phyloP scores from a whole-genome alignment of 1,140 invertebrate species.

The Vollenhovia emeryi region DNA sequence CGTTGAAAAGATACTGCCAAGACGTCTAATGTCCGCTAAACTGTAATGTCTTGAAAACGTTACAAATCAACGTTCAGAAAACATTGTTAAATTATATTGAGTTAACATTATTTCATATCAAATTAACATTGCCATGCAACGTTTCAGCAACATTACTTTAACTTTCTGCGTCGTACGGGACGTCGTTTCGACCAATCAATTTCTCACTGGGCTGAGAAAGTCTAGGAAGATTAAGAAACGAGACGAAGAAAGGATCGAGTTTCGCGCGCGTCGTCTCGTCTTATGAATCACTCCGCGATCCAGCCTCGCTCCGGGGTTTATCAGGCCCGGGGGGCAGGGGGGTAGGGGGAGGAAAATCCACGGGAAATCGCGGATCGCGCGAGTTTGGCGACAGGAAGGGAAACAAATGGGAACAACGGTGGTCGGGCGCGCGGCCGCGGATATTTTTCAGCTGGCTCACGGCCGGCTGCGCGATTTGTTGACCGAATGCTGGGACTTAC shows the following conservation, averaged over 20 bases:
- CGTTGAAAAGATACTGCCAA: too few species aligned
- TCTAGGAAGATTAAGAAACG: background rate
- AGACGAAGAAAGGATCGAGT: background rate
- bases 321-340: background rate
- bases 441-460: slow-evolving; percentile 77
- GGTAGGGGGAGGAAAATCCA: background rate
- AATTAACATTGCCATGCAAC: too few species aligned
- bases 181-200: too few species aligned
- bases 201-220: too few species aligned
- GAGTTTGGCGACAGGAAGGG: slow-evolving; percentile 47
- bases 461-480: slow-evolving; percentile 71
- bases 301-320: background rate
- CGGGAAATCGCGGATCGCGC: slow-evolving; percentile 23
- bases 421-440: slow-evolving; percentile 58
- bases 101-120: too few species aligned
- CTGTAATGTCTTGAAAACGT: too few species aligned
- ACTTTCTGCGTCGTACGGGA: too few species aligned
- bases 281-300: background rate
- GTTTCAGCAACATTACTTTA: too few species aligned
- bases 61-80: too few species aligned
- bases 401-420: slow-evolving; percentile 50
- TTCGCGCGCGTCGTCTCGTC: background rate
- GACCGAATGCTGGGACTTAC: slow-evolving; percentile 69
- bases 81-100: too few species aligned
- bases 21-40: too few species aligned